Evolutionary conservation across 2,797 vertebrate species (phyloP).

Genomic region (Naso thynnoides): DNA sequence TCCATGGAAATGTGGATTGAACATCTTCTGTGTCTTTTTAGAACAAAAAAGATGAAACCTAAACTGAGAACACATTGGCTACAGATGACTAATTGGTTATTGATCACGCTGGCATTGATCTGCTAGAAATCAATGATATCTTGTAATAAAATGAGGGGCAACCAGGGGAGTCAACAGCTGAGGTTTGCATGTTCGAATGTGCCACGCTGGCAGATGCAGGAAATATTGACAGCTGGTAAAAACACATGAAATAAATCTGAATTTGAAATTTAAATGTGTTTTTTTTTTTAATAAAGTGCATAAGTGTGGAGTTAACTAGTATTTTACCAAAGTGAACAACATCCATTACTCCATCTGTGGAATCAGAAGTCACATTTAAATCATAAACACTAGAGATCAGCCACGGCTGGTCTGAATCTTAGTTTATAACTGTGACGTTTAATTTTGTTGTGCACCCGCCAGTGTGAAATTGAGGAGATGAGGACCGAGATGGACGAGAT

Average conservation of each 20-base stretch:
- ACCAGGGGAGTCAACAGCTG: background rate
- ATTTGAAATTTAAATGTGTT: background rate
- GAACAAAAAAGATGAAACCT: background rate
- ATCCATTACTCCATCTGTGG: slow-evolving; percentile 8
- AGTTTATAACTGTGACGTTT: slow-evolving; percentile 11
- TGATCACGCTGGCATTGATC: slow-evolving; percentile 50
- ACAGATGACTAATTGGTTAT: slow-evolving; percentile 49
- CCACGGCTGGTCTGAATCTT: background rate
- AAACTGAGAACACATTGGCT: slow-evolving; percentile 3
- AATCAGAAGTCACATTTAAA: slow-evolving; percentile 21
- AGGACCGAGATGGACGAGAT: slow-evolving; percentile 99
- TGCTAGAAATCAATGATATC: slow-evolving; percentile 44
- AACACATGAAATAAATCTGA: background rate
- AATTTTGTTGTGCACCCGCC: slow-evolving; percentile 22
- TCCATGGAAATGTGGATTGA: slow-evolving; percentile 24
- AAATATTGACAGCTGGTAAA: background rate
- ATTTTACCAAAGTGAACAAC: slow-evolving; percentile 13
- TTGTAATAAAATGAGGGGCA: slow-evolving; percentile 24
- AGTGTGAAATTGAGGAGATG: slow-evolving; percentile 97
- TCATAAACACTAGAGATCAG: background rate
- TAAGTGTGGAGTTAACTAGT: background rate
- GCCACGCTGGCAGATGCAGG: slow-evolving; percentile 3
- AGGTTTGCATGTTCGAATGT: slow-evolving; percentile 1
- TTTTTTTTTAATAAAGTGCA: background rate
- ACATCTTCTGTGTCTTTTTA: slow-evolving; percentile 11